Conservation (phyloP, 2,888 invertebrate species). For the Tryphoninae sp. region DNA sequence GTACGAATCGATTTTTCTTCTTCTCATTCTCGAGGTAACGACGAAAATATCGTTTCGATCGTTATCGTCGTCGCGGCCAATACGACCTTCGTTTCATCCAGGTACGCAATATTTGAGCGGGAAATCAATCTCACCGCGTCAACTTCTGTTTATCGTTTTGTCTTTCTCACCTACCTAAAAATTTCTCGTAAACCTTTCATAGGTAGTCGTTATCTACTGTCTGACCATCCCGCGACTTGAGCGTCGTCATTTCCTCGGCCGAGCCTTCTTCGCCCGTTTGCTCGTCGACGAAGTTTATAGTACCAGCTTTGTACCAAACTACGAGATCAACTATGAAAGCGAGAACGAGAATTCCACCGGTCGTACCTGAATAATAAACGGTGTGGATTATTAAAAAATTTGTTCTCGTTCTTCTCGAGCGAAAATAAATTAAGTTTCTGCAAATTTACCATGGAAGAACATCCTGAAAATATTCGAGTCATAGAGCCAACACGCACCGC, state of each 20-base stretch:
- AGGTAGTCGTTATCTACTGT: constrained; percentile 78
- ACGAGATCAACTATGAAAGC: constrained; percentile 94
- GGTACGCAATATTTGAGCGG: background rate
- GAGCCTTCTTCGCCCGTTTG: constrained; percentile 81
- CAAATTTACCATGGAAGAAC: constrained; percentile 89
- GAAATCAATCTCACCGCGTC: background rate
- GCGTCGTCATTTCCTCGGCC: constrained; percentile 80
- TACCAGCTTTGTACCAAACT: constrained; percentile 94
- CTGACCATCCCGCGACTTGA: constrained; percentile 77
- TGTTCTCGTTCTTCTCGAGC: no score
- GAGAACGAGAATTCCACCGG: constrained; percentile 91
- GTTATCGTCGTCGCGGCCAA: background rate
- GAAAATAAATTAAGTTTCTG: background rate
- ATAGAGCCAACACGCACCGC: constrained; percentile 94
- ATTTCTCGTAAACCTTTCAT: constrained; percentile 66
- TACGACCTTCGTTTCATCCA: constrained; percentile 18
- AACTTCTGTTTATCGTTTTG: background rate
- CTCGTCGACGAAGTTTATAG: constrained; percentile 87
- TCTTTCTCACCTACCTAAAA: constrained; percentile 19
- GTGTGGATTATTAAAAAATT: no score
- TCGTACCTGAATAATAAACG: constrained; percentile 86
- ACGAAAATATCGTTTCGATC: background rate
- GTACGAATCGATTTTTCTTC: background rate
- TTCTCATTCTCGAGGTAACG: background rate
- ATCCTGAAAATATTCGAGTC: constrained; percentile 91